Base-by-base conservation (phyloP, 92 coral and sea anemone species). In the Paragorgia papillata region DNA sequence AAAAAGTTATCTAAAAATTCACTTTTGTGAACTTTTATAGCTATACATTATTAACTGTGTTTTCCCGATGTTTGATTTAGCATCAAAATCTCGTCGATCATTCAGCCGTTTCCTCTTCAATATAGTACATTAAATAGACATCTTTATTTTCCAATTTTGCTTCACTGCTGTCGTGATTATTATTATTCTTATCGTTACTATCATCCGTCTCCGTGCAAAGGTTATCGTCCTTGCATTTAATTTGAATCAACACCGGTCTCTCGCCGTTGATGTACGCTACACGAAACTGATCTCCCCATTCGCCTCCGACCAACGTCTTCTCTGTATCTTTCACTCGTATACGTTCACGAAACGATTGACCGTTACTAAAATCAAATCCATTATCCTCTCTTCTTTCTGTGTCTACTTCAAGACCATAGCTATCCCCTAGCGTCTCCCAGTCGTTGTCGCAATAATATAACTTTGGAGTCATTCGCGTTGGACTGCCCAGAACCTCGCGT, bases 271-370 rank as follows among this genome's bases (percentile, higher is more conserved):
- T 71, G 25, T 30, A 71, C 12, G 63, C 78, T 34, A 71, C 78
- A 17, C 37, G 78, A 55, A 71, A 71, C 25, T 71, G 78, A 37
- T 71, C 78, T n/a, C 78, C 78, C 78, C 78, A 71, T n/a, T 71
- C 64, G 31, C 78, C 78, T 12, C 78, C 78, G 14, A 71, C 78
- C 53, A 71, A 26, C 50, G 78, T 71, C 20, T 3, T 54, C 33
- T 53, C 64, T 19, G 64, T 49, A 35, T 71, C 64, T 71, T 71
- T 57, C 4, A 35, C 78, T 19, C 64, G 49, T 7, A 71, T 71
- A 29, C 78, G 53, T 54, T 71, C 78, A 14, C 78, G 62, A 32
- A 71, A 71, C 18, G 62, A 71, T 34, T 64, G 62, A 2, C 78
- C 78, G 20, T 71, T 71, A 8, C 19, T 71, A 18, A 53, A 71